These are phyloP conservation scores for Leiothrix lutea DNA, from an alignment of 2,113 vertebrate species.

Conservation along the genomic window DNA sequence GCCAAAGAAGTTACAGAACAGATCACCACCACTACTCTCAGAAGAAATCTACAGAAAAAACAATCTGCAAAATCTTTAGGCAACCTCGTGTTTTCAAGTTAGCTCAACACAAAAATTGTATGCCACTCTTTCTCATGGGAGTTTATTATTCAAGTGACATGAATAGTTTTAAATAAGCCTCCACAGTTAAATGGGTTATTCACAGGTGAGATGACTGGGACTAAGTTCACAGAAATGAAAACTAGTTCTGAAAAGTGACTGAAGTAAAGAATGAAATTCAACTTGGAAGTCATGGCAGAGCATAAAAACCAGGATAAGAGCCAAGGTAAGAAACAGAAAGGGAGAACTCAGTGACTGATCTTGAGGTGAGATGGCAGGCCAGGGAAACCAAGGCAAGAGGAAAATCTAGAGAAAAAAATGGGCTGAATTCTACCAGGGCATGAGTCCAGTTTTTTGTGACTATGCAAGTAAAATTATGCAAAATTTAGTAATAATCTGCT, in stretches of 20 bases:
- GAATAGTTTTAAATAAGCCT: not conserved
- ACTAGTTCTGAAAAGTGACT: not conserved
- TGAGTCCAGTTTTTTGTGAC: not conserved
- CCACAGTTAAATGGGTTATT: not conserved
- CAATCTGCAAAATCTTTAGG: not conserved
- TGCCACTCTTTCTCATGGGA: not conserved
- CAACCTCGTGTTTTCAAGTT: not conserved
- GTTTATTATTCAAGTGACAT: not conserved
- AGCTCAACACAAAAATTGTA: not conserved
- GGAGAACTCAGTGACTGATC: not conserved
- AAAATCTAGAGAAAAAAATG: not conserved
- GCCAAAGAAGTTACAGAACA: not conserved
- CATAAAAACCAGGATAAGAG: not conserved
- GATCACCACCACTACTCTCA: not conserved
- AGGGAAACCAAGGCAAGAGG: not conserved
- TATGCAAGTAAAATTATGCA: not conserved
- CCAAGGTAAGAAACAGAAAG: not conserved
- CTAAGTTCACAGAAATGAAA: not conserved
- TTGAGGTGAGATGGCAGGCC: not conserved
- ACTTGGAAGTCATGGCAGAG: not conserved
- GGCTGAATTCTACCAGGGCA: not conserved
- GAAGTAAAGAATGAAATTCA: not conserved
- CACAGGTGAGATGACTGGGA: not conserved
- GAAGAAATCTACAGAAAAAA: not conserved
- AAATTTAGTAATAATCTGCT: not conserved